These are phyloP conservation scores for Alexandromys fortis DNA, from an alignment of 2,113 vertebrate genomes.

Conservation along the genomic window DNA sequence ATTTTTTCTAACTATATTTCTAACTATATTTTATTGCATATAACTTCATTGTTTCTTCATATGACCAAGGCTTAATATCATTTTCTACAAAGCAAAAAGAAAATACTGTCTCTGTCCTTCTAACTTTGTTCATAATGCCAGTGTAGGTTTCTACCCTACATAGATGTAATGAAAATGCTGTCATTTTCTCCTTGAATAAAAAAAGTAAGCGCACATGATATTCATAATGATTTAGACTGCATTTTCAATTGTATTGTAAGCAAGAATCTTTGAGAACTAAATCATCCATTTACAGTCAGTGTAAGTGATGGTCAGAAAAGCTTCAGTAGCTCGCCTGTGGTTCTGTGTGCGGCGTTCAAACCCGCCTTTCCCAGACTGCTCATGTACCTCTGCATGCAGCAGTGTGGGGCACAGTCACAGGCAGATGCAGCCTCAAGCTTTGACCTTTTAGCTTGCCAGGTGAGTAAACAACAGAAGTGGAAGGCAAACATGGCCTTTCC, in stretches of 20 bases:
- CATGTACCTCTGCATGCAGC: background rate
- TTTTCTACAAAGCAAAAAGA: conserved; percentile 29
- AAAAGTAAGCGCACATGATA: background rate
- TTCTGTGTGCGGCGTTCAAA: background rate
- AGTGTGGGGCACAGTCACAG: background rate
- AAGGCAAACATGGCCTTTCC: background rate
- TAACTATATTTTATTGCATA: background rate
- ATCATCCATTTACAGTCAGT: background rate
- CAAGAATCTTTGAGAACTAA: background rate
- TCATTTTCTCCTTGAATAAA: background rate
- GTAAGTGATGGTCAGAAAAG: background rate
- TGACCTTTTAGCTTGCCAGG: background rate
- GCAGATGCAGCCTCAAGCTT: background rate
- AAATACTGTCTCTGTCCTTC: background rate
- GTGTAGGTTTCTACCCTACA: background rate
- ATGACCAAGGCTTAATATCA: background rate
- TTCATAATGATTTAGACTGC: background rate
- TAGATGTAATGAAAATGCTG: background rate
- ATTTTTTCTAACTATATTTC: background rate
- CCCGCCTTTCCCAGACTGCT: background rate
- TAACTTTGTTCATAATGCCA: conserved; percentile 28
- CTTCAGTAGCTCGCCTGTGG: background rate
- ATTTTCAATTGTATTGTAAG: background rate
- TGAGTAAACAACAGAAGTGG: background rate
- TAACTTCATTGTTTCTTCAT: background rate